Base-by-base conservation (phyloP, 2,888 invertebrate species). In the Eupithecia exiguata region DNA sequence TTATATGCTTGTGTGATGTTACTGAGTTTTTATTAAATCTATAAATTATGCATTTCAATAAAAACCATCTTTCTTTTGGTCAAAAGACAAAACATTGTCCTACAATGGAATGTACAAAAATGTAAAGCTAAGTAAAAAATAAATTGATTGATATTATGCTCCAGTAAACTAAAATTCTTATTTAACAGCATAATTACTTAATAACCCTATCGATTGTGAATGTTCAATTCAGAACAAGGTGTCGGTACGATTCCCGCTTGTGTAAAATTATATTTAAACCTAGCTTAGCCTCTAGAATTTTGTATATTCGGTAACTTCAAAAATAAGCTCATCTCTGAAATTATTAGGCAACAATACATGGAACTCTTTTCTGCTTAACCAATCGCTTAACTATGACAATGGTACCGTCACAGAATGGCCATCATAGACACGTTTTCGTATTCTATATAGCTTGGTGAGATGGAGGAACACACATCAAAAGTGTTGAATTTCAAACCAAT, bases 21-120 rank as follows among this genome's bases (percentile, higher is more conserved):
- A 25, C 25, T 10, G 5, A 25, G 25, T 46, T 53, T n/a, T 10
- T 12, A 53, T 21, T 21, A 53, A 58, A 58, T 58, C 58, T 58
- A 25, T 58, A 58, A 53, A 53, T 12, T 9, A 0, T 53, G n/a
- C n/a, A 21, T 53, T 21, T 9, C 10, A 53, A 21, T n/a, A 53
- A 53, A 49, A 53, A 53, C 0, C 10, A 53, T 21, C 21, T 21
- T 53, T 53, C 25, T 58, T 14, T 58, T 58, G 49, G 58, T 58
- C 58, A 65, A 65, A 65, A 62, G 16, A 35, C 61, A 30, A 58
- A 10, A 10, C 10, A 63, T 36, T 18, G n/a, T n/a, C n/a, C n/a
- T 65, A 7, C 5, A 35, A n/a, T 65, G 38, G 63, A 65, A 65
- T 65, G 63, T 65, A 63, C 36, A 63, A 30, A 36, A 18, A 18